A percentile compares a stretch with the other conserved stretches of the same genome.
phyloP scores from a whole-genome alignment of 2,888 invertebrate genomes.

The Cheilosia scutellata region DNA sequence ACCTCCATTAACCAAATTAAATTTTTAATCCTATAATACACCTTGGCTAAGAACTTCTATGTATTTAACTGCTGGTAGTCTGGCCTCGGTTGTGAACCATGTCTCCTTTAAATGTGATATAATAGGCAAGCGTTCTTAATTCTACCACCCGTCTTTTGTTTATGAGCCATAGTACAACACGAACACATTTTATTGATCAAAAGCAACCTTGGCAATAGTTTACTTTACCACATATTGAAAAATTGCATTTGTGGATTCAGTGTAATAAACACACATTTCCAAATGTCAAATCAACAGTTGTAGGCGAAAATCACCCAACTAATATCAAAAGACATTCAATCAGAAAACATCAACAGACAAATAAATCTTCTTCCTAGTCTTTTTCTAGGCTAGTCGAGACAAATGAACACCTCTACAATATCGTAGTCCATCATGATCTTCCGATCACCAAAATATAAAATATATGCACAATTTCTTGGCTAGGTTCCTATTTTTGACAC shows the following conservation, averaged over 20 bases:
- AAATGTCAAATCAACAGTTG: constrained; percentile 42
- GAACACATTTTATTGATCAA: neutral
- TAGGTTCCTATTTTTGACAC: constrained; percentile 73
- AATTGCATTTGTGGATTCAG: neutral
- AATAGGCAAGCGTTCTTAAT: too few relatives aligned
- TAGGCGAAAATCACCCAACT: constrained; percentile 24
- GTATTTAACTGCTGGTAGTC: too few relatives aligned
- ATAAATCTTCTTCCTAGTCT: constrained; percentile 32
- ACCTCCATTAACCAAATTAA: too few relatives aligned
- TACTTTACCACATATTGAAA: neutral
- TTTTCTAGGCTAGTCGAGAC: constrained; percentile 32
- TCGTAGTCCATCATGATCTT: constrained; percentile 37
- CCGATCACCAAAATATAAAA: constrained; percentile 30
- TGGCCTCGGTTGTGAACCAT: too few relatives aligned
- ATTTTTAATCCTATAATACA: too few relatives aligned
- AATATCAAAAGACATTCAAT: constrained; percentile 39
- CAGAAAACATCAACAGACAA: constrained; percentile 38
- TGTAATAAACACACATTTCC: constrained; percentile 11
- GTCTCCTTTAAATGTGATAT: too few relatives aligned
- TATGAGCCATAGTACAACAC: neutral
- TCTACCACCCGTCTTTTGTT: neutral
- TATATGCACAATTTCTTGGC: constrained; percentile 60
- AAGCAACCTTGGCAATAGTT: constrained; percentile 1
- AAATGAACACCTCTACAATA: constrained; percentile 57
- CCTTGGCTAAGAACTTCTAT: too few relatives aligned